A percentile compares a stretch with the other conserved stretches of the same genome.
These are phyloP conservation scores for Mesembrinibis cayennensis DNA, from an alignment of 2,113 vertebrate species.

Conservation along the genomic window DNA sequence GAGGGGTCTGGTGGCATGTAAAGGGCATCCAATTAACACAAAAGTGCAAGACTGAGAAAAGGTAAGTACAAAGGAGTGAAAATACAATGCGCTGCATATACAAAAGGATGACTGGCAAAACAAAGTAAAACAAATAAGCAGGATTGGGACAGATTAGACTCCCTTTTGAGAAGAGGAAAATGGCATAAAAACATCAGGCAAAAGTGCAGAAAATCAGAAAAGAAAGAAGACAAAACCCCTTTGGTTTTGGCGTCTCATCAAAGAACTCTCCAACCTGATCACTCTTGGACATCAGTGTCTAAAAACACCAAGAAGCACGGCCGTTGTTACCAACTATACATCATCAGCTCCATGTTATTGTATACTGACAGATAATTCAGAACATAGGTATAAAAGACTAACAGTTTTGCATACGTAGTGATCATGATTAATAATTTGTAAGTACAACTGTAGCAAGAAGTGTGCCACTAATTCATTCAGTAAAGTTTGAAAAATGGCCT, in stretches of 20 bases:
- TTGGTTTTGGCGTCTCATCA: not conserved
- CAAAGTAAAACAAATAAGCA: not conserved
- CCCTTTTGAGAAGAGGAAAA: not conserved
- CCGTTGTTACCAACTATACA: not conserved
- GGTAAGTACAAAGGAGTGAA: not conserved
- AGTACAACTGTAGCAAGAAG: not conserved
- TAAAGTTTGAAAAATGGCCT: not conserved
- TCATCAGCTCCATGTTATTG: not conserved
- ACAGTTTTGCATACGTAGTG: not conserved
- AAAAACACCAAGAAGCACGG: not conserved
- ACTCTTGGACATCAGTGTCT: accelerated
- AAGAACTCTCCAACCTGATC: not conserved
- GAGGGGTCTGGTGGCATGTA: not conserved
- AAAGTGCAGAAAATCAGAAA: not conserved
- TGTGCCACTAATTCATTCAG: not conserved
- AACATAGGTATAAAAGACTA: not conserved
- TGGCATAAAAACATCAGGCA: not conserved
- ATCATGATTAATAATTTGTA: not conserved
- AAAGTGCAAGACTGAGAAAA: not conserved
- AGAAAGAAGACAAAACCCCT: not conserved
- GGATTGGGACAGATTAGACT: not conserved
- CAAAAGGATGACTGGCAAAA: not conserved
- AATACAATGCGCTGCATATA: not conserved
- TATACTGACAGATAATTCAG: not conserved
- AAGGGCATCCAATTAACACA: not conserved